These are phyloP conservation scores for Toxotes jaculatrix DNA, from an alignment of 2,113 vertebrate genomes.

Conservation along the genomic window DNA sequence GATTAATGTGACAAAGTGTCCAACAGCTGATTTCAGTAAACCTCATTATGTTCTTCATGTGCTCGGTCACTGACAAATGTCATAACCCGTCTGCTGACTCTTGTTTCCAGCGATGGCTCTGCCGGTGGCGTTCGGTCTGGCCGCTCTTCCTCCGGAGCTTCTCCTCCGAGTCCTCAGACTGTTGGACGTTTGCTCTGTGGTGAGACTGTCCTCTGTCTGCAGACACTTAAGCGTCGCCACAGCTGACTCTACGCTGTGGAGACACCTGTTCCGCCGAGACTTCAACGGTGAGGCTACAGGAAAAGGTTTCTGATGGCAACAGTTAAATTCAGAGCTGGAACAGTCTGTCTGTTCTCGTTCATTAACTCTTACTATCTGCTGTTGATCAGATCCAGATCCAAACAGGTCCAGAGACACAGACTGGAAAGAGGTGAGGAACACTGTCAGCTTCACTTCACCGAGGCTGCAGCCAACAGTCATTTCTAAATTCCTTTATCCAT, in stretches of 20 bases:
- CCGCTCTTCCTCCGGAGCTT: conserved; percentile 92
- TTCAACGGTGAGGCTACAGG: conserved; percentile 85
- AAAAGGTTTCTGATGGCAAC: neutral
- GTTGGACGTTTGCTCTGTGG: conserved; percentile 87
- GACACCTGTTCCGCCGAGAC: conserved; percentile 90
- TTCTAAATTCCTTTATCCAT: too few relatives aligned
- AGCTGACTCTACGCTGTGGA: conserved; percentile 91
- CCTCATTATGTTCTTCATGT: too few relatives aligned
- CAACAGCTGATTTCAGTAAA: too few relatives aligned
- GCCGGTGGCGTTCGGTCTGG: conserved; percentile 91
- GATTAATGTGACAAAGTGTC: too few relatives aligned
- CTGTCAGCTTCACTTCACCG: too few relatives aligned
- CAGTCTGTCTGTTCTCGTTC: neutral
- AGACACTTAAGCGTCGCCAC: conserved; percentile 83
- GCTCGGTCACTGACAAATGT: too few relatives aligned
- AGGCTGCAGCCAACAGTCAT: too few relatives aligned
- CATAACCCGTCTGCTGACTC: neutral
- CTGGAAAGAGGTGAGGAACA: conserved; percentile 81
- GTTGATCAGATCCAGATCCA: conserved; percentile 50
- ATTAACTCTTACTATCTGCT: neutral
- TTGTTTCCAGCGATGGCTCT: conserved; percentile 88
- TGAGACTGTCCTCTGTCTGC: conserved; percentile 88
- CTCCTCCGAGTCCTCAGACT: conserved; percentile 91
- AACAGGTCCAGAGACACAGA: conserved; percentile 69
- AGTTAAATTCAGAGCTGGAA: too few relatives aligned